Base-by-base conservation (phyloP, 2,113 vertebrate species). In the Alexandromys fortis region DNA sequence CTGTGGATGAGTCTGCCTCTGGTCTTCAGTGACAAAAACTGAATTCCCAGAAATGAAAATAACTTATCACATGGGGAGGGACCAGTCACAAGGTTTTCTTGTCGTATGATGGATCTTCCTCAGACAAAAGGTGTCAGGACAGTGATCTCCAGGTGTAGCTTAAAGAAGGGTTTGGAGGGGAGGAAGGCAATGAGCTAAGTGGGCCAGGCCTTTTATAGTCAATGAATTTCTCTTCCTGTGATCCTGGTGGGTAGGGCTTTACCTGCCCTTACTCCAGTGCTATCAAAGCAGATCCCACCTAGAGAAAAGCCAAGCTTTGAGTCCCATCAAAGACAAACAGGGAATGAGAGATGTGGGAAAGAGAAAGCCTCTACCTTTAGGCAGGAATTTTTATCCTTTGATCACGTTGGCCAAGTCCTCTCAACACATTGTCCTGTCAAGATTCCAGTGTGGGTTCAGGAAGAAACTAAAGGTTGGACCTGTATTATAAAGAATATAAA, bases 251-350 rank as follows among this genome's bases (percentile, higher is more conserved):
- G 5, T 86, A 35, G 30, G 22, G 14, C 1, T 38, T 67, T 91
- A 83, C 45, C 42, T 58, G 55, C 28, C 76, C 3, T 89, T 88
- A 92, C 86, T 85, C 55, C 30, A 83, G n/a, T 75, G 3, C 22
- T 63, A 16, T 78, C 77, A 94, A 61, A 61, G 77, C 35, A 95
- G 79, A 88, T 65, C 7, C 35, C 47, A 91, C 21, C 73, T 49
- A 70, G 88, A 95, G 82, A 92, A 24, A 89, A 35, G 49, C 10
- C 79, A 92, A 94, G 10, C 35, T 55, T 72, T 81, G 45, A 86
- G 22, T 21, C 65, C 7, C 38, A 33, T 73, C 70, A 89, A 45
- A 65, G 52, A 33, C 55, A 94, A 94, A 65, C 24, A 24, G 76
- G 49, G 93, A 88, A 52, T 90, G 28, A 89, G n/a, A 65, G 42